phyloP scores from a whole-genome alignment of 2,888 invertebrate species.

The Campoplex nolae region DNA sequence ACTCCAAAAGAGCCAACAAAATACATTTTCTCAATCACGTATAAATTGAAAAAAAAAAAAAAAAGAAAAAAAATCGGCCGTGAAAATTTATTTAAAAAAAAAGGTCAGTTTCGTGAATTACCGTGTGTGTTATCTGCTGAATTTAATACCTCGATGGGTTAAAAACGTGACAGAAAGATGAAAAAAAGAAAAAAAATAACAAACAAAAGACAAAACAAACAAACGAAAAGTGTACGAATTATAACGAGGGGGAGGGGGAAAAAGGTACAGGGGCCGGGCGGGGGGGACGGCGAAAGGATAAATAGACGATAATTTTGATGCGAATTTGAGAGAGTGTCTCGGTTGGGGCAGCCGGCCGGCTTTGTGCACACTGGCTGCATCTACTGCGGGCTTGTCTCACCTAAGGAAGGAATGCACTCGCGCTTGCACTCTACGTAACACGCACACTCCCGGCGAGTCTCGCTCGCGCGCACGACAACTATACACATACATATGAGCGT shows the following conservation, averaged over 20 bases:
- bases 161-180: not conserved
- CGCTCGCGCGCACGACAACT: conserved; percentile 20
- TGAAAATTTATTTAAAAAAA: not conserved
- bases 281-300: conserved; percentile 17
- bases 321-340: conserved; percentile 34
- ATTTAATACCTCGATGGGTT: not conserved
- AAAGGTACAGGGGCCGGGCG: conserved; percentile 6
- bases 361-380: conserved; percentile 62
- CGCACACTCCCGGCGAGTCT: conserved; percentile 54
- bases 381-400: conserved; percentile 54
- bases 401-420: conserved; percentile 66
- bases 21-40: not conserved
- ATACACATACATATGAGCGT: not conserved
- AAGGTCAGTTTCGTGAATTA: not conserved
- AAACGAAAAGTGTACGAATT: conserved; percentile 3
- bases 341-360: conserved; percentile 69
- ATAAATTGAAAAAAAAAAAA: not conserved
- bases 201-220: conserved; percentile 10
- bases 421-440: conserved; percentile 60
- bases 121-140: conserved; percentile 1
- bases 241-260: not conserved
- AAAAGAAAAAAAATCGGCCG: not conserved
- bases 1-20: not conserved
- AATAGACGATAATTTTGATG: conserved; percentile 31
- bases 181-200: not conserved